Percentiles rank a stretch among this genome's conserved stretches.
phyloP scores from a whole-genome alignment of 2,113 vertebrate genomes.

The Gopherus flavomarginatus region DNA sequence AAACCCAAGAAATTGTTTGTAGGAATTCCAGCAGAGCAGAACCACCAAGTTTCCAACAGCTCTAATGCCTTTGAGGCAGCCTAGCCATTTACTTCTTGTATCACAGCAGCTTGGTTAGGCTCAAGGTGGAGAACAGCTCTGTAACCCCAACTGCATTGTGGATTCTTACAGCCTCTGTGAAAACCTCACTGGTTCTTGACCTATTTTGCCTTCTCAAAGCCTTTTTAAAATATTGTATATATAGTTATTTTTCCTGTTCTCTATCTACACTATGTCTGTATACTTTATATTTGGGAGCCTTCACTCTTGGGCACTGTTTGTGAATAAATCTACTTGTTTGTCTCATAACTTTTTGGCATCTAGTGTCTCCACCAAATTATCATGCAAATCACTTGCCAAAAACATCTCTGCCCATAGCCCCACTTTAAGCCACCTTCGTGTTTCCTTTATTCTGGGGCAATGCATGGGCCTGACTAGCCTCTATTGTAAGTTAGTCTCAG shows the following conservation, averaged over 20 bases:
- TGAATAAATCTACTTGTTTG: not conserved
- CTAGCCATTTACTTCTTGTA: not conserved
- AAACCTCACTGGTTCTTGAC: not conserved
- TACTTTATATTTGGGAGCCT: not conserved
- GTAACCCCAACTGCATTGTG: not conserved
- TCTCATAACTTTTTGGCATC: not conserved
- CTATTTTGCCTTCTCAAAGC: not conserved
- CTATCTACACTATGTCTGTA: not conserved
- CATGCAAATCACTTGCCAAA: rapidly evolving
- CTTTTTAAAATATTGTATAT: not conserved
- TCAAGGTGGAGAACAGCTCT: not conserved
- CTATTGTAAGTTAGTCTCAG: not conserved
- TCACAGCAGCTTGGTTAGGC: rapidly evolving
- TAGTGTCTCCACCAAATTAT: slow-evolving; percentile 7
- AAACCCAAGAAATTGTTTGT: not conserved
- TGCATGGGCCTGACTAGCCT: not conserved
- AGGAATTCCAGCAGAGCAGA: not conserved
- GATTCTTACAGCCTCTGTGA: not conserved
- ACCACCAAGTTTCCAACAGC: not conserved
- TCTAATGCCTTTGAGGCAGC: not conserved
- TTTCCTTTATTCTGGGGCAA: not conserved
- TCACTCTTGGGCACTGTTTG: rapidly evolving
- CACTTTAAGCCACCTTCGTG: not conserved
- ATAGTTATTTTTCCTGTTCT: slow-evolving; percentile 4
- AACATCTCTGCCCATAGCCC: not conserved